Percentiles rank a stretch among this genome's conserved stretches.
Evolutionary conservation across 1,140 invertebrate genomes (phyloP).

Genomic region (Bombus waltoni): DNA sequence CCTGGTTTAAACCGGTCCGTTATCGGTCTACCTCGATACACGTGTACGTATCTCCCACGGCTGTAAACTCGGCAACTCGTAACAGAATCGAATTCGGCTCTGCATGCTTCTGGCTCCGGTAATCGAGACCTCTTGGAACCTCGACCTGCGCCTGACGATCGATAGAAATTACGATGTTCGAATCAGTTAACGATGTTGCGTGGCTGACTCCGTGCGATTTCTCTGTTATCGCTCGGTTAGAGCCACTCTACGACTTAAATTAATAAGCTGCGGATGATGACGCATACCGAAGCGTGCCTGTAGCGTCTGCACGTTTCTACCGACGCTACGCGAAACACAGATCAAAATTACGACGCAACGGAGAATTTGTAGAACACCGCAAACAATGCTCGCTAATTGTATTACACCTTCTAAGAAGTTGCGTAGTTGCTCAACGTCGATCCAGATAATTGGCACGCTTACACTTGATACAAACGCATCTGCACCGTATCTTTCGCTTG

Average conservation of each 20-base stretch:
- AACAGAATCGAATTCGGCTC: slow-evolving; percentile 28
- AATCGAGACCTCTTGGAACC: slow-evolving; percentile 36
- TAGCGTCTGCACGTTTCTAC: too few species aligned
- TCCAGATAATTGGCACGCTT: background rate
- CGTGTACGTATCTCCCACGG: slow-evolving; percentile 8
- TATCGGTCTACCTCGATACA: slow-evolving; percentile 26
- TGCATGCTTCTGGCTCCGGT: slow-evolving; percentile 16
- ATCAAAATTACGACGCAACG: background rate
- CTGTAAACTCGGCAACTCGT: slow-evolving; percentile 31
- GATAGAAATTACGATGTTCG: slow-evolving; percentile 37
- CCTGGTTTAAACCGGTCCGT: slow-evolving; percentile 8
- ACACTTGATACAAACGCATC: background rate
- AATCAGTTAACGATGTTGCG: slow-evolving; percentile 36
- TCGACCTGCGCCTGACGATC: slow-evolving; percentile 1
- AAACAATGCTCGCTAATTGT: background rate
- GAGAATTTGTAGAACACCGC: too few species aligned
- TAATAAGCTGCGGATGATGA: background rate
- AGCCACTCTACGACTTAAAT: background rate
- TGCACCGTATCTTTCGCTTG: background rate
- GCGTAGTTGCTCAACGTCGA: background rate
- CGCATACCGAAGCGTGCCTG: too few species aligned
- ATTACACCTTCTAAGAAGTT: background rate
- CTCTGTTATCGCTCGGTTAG: slow-evolving; percentile 11
- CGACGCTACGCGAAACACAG: too few species aligned
- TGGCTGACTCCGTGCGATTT: slow-evolving; percentile 9